phyloP scores from a whole-genome alignment of 2,888 invertebrate species.

The Hofmannophila pseudospretella region DNA sequence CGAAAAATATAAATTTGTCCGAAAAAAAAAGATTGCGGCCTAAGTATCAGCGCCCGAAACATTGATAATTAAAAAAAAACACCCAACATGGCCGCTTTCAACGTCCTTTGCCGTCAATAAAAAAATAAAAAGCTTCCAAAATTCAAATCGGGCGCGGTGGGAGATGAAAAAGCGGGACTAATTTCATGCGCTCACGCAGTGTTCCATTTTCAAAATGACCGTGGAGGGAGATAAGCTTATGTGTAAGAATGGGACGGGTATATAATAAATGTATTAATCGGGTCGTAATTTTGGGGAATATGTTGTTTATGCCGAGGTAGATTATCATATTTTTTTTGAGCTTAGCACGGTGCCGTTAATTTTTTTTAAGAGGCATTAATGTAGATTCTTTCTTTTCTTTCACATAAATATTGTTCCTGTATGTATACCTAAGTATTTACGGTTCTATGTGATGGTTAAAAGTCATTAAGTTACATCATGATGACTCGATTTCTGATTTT shows the following conservation, averaged over 20 bases:
- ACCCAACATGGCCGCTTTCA: conserved; percentile 58
- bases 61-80: conserved; percentile 61
- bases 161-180: conserved; percentile 71
- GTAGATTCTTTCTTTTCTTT: neutral
- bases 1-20: conserved; percentile 36
- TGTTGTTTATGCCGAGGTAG: conserved; percentile 52
- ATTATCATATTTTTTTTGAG: conserved; percentile 21
- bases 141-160: conserved; percentile 65
- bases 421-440: no score
- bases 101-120: conserved; percentile 42
- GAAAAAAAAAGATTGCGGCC: conserved; percentile 22
- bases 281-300: conserved; percentile 65
- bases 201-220: conserved; percentile 67
- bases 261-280: conserved; percentile 72
- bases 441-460: no score
- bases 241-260: conserved; percentile 26
- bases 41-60: conserved; percentile 28
- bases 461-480: no score
- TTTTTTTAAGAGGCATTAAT: neutral
- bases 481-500: no score
- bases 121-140: conserved; percentile 50
- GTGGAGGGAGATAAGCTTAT: conserved; percentile 18
- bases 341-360: neutral
- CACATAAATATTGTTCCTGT: no score
- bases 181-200: conserved; percentile 68